Conservation (phyloP, 37 sponge, comb jelly and placozoan species). For the Mnemiopsis leidyi region DNA sequence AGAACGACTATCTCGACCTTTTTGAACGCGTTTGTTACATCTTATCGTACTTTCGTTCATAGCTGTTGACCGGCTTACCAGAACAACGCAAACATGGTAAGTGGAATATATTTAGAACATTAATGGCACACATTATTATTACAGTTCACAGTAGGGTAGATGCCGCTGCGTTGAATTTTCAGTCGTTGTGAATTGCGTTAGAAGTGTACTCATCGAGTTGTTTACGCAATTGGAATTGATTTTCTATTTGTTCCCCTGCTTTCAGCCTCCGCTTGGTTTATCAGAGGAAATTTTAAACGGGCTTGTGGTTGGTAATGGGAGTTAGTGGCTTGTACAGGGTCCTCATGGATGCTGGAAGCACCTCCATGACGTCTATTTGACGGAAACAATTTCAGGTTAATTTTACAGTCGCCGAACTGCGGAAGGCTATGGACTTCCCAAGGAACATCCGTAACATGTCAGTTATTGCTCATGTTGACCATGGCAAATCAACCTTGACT, state of each 20-base stretch:
- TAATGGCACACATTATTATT: neutral
- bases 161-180: too few relatives aligned
- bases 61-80: conserved; percentile 22
- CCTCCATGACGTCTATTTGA: too few relatives aligned
- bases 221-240: too few relatives aligned
- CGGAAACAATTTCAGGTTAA: conserved; percentile 39
- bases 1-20: neutral
- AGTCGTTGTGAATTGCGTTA: too few relatives aligned
- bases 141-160: too few relatives aligned
- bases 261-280: too few relatives aligned
- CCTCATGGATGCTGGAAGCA: too few relatives aligned
- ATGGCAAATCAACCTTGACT: conserved; percentile 97
- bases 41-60: neutral
- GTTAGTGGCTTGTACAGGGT: too few relatives aligned
- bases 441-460: conserved; percentile 99
- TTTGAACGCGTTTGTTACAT: conserved; percentile 39
- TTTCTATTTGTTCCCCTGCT: too few relatives aligned
- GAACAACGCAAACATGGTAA: conserved; percentile 46
- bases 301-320: too few relatives aligned
- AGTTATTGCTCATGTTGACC: conserved; percentile 99
- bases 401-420: conserved; percentile 72
- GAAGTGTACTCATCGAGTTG: too few relatives aligned
- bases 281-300: too few relatives aligned
- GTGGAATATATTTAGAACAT: neutral
- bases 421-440: conserved; percentile 98